Conservation (phyloP, 2,113 vertebrate species). For the Colossoma macropomum region DNA sequence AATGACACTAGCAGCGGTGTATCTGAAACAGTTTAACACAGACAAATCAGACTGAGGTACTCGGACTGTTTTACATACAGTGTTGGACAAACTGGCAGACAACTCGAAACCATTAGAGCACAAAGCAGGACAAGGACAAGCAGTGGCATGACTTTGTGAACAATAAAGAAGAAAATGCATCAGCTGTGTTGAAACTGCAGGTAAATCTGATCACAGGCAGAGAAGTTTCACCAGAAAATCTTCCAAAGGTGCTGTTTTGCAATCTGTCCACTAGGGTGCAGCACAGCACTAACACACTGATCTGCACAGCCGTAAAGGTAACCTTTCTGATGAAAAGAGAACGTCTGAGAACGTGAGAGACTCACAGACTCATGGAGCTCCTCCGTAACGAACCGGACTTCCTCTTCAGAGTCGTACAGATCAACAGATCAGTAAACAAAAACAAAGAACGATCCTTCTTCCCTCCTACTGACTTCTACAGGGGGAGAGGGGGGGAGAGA, state of each 20-base stretch:
- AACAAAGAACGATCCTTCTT: conserved; percentile 98
- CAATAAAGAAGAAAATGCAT: no score
- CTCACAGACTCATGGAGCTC: conserved; percentile 98
- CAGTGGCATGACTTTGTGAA: no score
- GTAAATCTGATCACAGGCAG: no score
- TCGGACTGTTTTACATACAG: no score
- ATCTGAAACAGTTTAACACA: conserved; percentile 72
- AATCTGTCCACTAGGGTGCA: background rate
- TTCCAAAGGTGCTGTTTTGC: background rate
- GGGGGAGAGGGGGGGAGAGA: background rate
- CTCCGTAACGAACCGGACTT: conserved; percentile 96
- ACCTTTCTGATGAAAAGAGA: background rate
- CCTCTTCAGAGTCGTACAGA: conserved; percentile 96
- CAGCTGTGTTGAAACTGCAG: no score
- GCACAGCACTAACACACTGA: background rate
- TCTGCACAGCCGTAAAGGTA: background rate
- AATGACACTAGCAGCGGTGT: conserved; percentile 92
- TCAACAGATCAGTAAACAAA: conserved; percentile 94
- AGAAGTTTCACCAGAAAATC: background rate
- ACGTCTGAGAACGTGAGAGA: conserved; percentile 16
- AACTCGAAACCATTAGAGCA: no score
- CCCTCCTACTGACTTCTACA: conserved; percentile 91
- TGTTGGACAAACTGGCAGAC: no score
- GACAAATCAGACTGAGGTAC: no score
- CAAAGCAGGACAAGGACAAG: no score